Evolutionary conservation across 2,797 vertebrate species (phyloP).

Genomic region (Eulemur rubriventer): DNA sequence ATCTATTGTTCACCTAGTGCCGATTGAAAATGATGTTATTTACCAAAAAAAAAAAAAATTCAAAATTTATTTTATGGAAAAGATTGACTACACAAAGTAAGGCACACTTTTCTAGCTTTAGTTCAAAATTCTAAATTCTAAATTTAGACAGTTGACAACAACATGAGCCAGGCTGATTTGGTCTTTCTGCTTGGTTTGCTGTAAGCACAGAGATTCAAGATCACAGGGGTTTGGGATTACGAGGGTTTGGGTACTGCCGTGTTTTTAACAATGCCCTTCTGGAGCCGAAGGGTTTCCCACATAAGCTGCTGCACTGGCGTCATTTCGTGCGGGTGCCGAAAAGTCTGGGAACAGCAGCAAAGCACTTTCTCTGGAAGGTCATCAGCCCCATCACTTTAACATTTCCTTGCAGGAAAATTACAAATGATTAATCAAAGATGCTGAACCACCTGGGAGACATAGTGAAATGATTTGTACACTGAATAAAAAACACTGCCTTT

Average conservation of each 20-base stretch:
- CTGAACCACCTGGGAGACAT: constrained; percentile 51
- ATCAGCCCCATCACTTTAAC: constrained; percentile 38
- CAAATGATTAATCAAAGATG: constrained; percentile 57
- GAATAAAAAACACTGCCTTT: constrained; percentile 54
- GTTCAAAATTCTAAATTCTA: constrained; percentile 2
- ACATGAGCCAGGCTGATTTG: not conserved
- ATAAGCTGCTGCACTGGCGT: not conserved
- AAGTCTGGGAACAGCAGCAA: constrained; percentile 63
- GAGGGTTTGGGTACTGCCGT: not conserved
- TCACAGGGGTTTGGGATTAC: not conserved
- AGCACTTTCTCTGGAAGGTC: constrained; percentile 61
- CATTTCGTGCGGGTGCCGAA: constrained; percentile 21
- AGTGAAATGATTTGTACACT: constrained; percentile 57
- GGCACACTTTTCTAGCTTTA: not conserved
- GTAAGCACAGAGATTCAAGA: not conserved
- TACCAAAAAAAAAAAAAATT: not conserved
- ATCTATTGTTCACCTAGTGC: not conserved
- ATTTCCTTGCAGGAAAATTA: constrained; percentile 50
- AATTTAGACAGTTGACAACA: not conserved
- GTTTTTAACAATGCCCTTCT: not conserved
- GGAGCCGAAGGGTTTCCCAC: not conserved
- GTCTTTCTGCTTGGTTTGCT: not conserved
- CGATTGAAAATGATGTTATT: not conserved
- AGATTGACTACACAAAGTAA: not conserved
- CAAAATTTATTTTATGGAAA: constrained; percentile 22